Evolutionary conservation across 2,888 invertebrate genomes (phyloP).

Genomic region (Erebia ligea): DNA sequence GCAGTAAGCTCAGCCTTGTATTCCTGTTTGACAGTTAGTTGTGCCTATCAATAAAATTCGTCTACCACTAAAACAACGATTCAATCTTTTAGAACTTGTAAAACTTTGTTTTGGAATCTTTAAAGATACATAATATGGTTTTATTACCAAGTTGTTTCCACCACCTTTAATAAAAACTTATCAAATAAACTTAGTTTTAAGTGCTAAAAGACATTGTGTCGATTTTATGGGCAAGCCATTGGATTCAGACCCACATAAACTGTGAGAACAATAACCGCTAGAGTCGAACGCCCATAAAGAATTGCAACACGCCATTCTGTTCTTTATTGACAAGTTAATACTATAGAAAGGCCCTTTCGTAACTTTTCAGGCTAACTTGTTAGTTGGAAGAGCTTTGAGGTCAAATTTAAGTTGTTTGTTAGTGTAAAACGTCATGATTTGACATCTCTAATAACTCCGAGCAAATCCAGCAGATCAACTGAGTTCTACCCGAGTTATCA

Average conservation of each 20-base stretch:
- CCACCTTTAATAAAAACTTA: constrained; percentile 20
- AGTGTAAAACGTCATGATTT: too few species aligned
- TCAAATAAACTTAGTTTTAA: constrained; percentile 26
- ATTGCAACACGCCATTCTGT: constrained; percentile 28
- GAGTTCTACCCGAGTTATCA: too few species aligned
- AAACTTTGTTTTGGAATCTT: neutral
- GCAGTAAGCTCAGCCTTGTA: too few species aligned
- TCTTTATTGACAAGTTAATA: constrained; percentile 21
- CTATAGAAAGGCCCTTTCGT: neutral
- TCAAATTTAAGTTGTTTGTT: too few species aligned
- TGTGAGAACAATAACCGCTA: constrained; percentile 26
- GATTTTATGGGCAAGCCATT: constrained; percentile 33
- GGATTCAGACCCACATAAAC: constrained; percentile 36
- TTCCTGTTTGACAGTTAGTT: too few species aligned
- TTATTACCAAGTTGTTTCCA: constrained; percentile 17
- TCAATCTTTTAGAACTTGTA: constrained; percentile 9
- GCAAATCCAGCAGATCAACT: too few species aligned
- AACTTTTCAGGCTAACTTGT: too few species aligned
- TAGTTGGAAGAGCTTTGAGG: too few species aligned
- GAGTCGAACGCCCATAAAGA: constrained; percentile 33
- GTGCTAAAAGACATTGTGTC: constrained; percentile 26
- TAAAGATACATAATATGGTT: neutral
- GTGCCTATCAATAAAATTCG: neutral
- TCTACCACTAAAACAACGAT: constrained; percentile 1
- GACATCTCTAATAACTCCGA: too few species aligned